These are phyloP conservation scores for Calonectris borealis DNA, from an alignment of 2,113 vertebrate genomes.

Conservation along the genomic window DNA sequence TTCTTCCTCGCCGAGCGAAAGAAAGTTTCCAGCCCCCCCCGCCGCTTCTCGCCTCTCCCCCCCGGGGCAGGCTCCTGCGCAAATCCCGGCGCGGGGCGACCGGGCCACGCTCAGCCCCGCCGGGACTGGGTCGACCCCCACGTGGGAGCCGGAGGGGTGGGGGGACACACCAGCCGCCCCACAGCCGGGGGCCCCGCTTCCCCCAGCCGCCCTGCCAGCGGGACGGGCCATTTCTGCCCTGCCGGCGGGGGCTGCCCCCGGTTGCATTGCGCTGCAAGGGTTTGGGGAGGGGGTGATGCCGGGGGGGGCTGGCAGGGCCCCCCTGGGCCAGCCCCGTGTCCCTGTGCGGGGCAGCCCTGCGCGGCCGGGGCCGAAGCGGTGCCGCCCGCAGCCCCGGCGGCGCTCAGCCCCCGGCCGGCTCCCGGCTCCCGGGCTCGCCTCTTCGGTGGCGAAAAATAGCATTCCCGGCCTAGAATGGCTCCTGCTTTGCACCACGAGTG, in stretches of 20 bases:
- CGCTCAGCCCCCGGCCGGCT: neutral
- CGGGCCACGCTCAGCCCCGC: neutral
- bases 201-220: neutral
- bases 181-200: neutral
- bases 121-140: neutral
- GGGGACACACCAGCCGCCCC: neutral
- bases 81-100: neutral
- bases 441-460: neutral
- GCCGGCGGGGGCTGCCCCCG: neutral
- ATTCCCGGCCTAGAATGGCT: neutral
- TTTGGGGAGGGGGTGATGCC: neutral
- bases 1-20: slow-evolving; percentile 54
- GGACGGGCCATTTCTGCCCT: neutral
- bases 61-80: neutral
- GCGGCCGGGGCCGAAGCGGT: neutral
- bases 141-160: neutral
- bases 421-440: neutral
- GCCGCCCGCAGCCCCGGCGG: neutral
- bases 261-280: neutral
- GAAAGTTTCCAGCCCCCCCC: slow-evolving; percentile 3
- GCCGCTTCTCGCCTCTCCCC: neutral
- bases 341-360: neutral
- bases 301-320: neutral
- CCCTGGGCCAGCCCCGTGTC: neutral
- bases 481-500: neutral